These are phyloP conservation scores for Syrrhaptes paradoxus DNA, from an alignment of 2,113 vertebrate genomes.

Conservation along the genomic window DNA sequence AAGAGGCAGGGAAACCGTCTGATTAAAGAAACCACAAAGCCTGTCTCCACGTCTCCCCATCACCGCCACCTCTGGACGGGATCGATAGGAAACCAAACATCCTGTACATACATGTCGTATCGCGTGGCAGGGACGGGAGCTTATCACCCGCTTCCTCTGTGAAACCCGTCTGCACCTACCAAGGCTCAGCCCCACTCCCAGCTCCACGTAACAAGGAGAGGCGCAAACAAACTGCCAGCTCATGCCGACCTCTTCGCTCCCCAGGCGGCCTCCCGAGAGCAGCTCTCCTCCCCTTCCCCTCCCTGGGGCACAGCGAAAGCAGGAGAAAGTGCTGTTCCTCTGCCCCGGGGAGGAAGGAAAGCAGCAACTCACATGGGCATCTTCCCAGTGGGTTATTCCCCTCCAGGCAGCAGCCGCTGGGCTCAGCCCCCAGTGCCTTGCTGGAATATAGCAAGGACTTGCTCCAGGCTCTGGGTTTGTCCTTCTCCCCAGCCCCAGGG, in stretches of 20 bases:
- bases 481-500: neutral
- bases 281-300: neutral
- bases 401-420: neutral
- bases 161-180: neutral
- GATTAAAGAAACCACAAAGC: slow-evolving; percentile 8
- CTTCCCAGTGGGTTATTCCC: neutral
- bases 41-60: neutral
- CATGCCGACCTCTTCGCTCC: rapidly evolving
- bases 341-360: neutral
- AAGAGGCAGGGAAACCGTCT: neutral
- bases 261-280: rapidly evolving
- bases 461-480: neutral
- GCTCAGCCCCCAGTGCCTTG: neutral
- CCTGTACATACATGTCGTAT: neutral
- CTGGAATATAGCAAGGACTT: neutral
- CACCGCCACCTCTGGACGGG: rapidly evolving
- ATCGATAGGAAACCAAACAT: slow-evolving; percentile 16
- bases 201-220: neutral
- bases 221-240: slow-evolving; percentile 20
- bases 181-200: neutral
- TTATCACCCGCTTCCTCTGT: neutral
- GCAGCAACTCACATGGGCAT: neutral
- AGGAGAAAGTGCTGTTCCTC: neutral
- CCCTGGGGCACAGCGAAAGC: neutral
- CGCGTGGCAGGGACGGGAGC: rapidly evolving